Conservation (phyloP, 2,797 vertebrate genomes). For the Rhabdomys pumilio region DNA sequence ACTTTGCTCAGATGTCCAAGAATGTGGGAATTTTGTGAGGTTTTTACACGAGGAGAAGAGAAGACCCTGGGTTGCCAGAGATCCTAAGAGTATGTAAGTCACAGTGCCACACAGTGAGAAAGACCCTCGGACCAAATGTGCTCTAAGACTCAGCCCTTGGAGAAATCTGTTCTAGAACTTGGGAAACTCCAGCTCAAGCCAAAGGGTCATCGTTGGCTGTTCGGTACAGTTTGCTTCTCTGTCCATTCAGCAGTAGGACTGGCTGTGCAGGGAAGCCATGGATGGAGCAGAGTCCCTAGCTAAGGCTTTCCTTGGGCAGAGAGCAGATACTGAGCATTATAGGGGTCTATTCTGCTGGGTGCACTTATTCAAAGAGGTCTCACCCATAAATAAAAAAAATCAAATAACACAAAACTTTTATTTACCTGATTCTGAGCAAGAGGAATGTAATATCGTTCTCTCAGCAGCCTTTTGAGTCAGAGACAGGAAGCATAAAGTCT, state of each 20-base stretch:
- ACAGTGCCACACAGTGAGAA: not conserved
- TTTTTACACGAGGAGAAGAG: not conserved
- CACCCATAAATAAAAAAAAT: conserved; percentile 25
- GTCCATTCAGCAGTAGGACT: not conserved
- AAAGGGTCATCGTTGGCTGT: not conserved
- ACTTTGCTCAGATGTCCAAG: not conserved
- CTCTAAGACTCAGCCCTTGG: not conserved
- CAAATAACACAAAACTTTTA: not conserved
- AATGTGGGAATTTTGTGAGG: not conserved
- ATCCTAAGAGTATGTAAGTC: not conserved
- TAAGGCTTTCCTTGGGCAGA: not conserved
- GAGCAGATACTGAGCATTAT: not conserved
- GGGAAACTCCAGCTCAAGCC: not conserved
- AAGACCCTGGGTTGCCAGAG: not conserved
- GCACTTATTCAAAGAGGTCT: not conserved
- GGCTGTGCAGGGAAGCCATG: not conserved
- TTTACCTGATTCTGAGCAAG: conserved; percentile 62
- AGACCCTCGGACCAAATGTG: not conserved
- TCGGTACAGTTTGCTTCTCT: not conserved
- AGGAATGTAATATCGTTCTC: conserved; percentile 5
- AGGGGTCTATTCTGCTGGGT: not conserved
- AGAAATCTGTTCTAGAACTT: not conserved
- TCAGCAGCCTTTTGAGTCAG: conserved; percentile 43
- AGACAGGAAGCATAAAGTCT: conserved; percentile 60
- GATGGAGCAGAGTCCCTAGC: not conserved